Conservation (phyloP, 1,140 invertebrate species). For the Sarcophaga bullata region DNA sequence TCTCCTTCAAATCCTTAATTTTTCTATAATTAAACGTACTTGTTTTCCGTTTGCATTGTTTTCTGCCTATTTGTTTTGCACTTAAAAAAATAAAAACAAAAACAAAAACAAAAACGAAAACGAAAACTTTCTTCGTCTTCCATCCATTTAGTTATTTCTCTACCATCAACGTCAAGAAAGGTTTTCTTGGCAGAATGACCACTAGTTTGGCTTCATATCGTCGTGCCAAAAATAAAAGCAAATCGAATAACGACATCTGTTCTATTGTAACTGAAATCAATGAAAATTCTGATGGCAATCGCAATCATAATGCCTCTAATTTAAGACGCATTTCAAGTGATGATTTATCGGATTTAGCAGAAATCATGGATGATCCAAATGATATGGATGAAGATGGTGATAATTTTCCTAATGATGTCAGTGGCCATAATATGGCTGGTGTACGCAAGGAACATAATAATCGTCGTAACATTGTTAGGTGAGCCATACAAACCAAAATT, state of each 20-base stretch:
- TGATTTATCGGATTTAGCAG: conserved; percentile 48
- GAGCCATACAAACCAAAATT: conserved; percentile 41
- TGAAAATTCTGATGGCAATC: not conserved
- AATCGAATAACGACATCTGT: conserved; percentile 63
- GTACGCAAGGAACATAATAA: conserved; percentile 64
- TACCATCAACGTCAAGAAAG: conserved; percentile 62
- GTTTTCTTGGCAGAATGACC: conserved; percentile 62
- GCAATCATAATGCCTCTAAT: conserved; percentile 29
- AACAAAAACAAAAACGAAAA: too few species aligned
- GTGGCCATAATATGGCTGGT: conserved; percentile 42
- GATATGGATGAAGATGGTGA: conserved; percentile 50
- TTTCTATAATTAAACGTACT: too few species aligned
- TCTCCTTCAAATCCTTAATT: too few species aligned
- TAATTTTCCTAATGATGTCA: conserved; percentile 50
- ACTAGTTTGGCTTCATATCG: conserved; percentile 63
- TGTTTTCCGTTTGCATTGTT: too few species aligned
- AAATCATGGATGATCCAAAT: conserved; percentile 52
- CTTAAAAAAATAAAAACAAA: too few species aligned
- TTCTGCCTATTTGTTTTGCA: too few species aligned
- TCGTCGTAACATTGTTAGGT: conserved; percentile 63
- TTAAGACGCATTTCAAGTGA: conserved; percentile 42
- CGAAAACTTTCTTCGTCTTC: not conserved
- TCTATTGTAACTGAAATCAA: conserved; percentile 55
- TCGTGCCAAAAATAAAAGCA: conserved; percentile 63
- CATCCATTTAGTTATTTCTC: conserved; percentile 58